Evolutionary conservation across 2,797 vertebrate genomes (phyloP).

Genomic region (Lacerta viridis): DNA sequence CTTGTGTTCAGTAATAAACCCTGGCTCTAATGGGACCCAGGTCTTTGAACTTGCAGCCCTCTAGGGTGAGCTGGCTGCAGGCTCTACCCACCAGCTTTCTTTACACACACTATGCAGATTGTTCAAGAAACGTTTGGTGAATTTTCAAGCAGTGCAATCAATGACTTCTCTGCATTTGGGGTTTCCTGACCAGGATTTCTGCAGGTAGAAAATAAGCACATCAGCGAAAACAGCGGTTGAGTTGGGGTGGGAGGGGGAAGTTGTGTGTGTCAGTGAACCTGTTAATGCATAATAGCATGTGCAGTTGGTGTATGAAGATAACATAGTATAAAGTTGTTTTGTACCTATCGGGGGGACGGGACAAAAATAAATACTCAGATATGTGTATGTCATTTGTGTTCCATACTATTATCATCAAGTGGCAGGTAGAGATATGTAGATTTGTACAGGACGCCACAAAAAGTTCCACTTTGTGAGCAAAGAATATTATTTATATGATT

Average conservation of each 20-base stretch:
- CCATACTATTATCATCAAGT: not conserved
- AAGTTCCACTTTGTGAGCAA: too few species aligned
- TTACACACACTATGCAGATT: not conserved
- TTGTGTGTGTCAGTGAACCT: not conserved
- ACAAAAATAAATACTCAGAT: constrained; percentile 24
- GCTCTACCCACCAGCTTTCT: not conserved
- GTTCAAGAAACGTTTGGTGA: not conserved
- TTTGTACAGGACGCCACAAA: too few species aligned
- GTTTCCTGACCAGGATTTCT: not conserved
- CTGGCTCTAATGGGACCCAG: not conserved
- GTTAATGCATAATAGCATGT: constrained; percentile 28
- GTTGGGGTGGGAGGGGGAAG: not conserved
- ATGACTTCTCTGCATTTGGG: not conserved
- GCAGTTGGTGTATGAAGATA: constrained; percentile 13
- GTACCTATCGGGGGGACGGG: not conserved
- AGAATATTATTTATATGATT: not conserved
- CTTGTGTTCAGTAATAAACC: not conserved
- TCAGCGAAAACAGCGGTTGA: not conserved
- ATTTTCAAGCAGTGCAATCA: not conserved
- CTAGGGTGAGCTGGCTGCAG: not conserved
- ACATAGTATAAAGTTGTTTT: constrained; percentile 18
- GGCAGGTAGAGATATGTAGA: not conserved
- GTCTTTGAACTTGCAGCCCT: not conserved
- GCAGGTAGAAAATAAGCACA: not conserved
- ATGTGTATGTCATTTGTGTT: not conserved